phyloP scores from a whole-genome alignment of 2,113 vertebrate species.

The Halichoeres trimaculatus region DNA sequence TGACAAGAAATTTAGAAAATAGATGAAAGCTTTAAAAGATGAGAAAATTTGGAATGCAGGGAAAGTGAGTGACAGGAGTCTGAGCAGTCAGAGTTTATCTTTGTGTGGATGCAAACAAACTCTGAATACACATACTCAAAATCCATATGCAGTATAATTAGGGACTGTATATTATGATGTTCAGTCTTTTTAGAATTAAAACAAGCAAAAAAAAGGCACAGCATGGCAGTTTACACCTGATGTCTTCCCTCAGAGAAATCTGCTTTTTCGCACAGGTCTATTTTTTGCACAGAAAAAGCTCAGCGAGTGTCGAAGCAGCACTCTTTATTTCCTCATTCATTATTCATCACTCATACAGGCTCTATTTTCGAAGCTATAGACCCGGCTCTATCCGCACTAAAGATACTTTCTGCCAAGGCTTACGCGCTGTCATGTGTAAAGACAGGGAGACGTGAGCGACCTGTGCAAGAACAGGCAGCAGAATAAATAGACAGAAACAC shows the following conservation, averaged over 20 bases:
- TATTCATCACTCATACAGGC: conserved; percentile 71
- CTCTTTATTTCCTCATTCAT: conserved; percentile 69
- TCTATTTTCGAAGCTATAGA: conserved; percentile 66
- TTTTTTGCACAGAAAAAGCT: conserved; percentile 64
- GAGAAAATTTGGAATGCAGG: conserved; percentile 9
- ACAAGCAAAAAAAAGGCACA: conserved; percentile 25
- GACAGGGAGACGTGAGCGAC: conserved; percentile 36
- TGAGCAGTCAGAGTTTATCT: conserved; percentile 8
- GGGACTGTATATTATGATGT: neutral
- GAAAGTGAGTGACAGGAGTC: conserved; percentile 8
- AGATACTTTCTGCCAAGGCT: conserved; percentile 48
- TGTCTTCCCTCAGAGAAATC: conserved; percentile 38
- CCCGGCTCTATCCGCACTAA: conserved; percentile 30
- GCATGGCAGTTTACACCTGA: neutral
- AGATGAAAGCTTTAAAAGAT: conserved; percentile 45
- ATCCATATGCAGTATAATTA: neutral
- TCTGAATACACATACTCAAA: conserved; percentile 19
- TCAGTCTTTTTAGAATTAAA: conserved; percentile 43
- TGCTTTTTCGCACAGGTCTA: conserved; percentile 52
- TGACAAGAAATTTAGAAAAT: conserved; percentile 41
- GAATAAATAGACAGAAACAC: neutral
- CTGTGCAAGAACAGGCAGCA: conserved; percentile 13
- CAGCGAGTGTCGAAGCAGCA: conserved; percentile 57
- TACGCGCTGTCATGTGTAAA: conserved; percentile 46
- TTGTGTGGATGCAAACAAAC: conserved; percentile 1